Conservation (phyloP, 2,113 vertebrate species). For the Callocephalon fimbriatum region DNA sequence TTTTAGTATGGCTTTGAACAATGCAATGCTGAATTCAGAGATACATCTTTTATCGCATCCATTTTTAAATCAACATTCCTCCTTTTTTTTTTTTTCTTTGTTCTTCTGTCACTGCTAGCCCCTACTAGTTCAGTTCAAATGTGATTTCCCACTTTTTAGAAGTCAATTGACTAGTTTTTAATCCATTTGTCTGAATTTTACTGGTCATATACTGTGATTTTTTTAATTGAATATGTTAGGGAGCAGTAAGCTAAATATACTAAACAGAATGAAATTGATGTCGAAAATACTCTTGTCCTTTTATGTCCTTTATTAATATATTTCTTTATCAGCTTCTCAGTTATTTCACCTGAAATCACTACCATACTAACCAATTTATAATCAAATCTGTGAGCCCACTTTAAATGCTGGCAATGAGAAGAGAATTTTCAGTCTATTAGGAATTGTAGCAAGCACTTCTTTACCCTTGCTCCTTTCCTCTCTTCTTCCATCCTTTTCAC, state of each 20-base stretch:
- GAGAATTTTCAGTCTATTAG: background rate
- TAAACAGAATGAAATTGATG: background rate
- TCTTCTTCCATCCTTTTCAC: background rate
- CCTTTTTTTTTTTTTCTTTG: background rate
- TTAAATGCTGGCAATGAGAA: background rate
- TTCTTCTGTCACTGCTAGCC: background rate
- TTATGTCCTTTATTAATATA: background rate
- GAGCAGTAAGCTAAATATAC: background rate
- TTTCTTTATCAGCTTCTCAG: background rate
- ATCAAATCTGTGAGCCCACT: background rate
- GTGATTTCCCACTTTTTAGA: background rate
- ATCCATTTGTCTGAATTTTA: background rate
- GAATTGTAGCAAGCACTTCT: background rate
- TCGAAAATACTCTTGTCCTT: background rate
- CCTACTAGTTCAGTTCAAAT: background rate
- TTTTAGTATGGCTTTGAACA: background rate
- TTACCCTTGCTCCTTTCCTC: background rate
- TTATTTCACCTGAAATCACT: background rate
- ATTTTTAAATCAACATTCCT: background rate
- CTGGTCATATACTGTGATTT: background rate
- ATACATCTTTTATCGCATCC: background rate
- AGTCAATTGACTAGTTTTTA: background rate
- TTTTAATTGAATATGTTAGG: background rate
- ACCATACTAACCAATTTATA: background rate
- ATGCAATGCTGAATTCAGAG: background rate